Evolutionary conservation across 1,140 invertebrate genomes (phyloP).

Genomic region (Pseudobourletiella spinata): DNA sequence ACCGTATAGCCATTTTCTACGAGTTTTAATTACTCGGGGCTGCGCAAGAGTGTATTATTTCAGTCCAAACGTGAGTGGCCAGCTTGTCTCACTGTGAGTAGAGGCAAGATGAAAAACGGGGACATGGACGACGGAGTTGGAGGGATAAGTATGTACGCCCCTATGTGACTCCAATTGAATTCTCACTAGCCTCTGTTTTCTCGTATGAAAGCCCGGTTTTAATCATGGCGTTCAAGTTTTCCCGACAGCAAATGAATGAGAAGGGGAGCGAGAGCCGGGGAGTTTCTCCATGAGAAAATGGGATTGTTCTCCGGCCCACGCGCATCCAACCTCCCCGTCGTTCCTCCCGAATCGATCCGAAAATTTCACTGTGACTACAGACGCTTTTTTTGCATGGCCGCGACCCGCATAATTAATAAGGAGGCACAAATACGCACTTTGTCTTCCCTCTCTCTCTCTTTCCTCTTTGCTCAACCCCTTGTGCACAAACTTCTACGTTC

Average conservation of each 20-base stretch:
- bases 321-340: conserved; percentile 20
- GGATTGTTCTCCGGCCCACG: conserved; percentile 25
- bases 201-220: conserved; percentile 20
- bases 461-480: too few species aligned
- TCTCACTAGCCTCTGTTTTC: not conserved
- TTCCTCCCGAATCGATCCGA: conserved; percentile 23
- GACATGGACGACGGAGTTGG: too few species aligned
- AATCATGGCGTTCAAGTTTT: conserved; percentile 29
- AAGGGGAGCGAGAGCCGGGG: conserved; percentile 27
- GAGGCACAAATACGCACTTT: not conserved
- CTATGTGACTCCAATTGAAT: too few species aligned
- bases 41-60: too few species aligned
- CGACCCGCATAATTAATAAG: conserved; percentile 28
- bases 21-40: too few species aligned
- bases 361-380: conserved; percentile 9
- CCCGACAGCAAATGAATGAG: conserved; percentile 30
- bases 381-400: conserved; percentile 24
- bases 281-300: conserved; percentile 21
- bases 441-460: not conserved
- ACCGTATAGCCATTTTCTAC: too few species aligned
- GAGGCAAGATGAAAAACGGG: too few species aligned
- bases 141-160: too few species aligned
- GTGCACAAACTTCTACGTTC: too few species aligned
- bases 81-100: too few species aligned
- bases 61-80: too few species aligned